Evolutionary conservation across 2,113 vertebrate species (phyloP), one percentile per base, ranked within the genome.

Genomic region (Ciconia stormi): DNA sequence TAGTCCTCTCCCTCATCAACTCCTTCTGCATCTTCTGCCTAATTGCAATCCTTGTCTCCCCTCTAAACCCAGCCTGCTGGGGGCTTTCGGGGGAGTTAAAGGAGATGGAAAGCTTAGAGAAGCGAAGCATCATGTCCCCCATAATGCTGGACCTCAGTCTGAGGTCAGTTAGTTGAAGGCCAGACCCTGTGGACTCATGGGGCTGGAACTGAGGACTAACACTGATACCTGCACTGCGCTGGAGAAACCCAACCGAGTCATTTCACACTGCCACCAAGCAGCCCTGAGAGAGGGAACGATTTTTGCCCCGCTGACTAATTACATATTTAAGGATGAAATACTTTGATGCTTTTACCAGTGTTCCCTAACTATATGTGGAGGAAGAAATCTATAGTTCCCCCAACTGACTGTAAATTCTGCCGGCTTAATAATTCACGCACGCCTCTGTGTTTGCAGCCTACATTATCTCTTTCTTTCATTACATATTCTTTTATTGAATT

Each of bases 311-410:
- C 77, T 13, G 44, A 94, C 92, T 95, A 92, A 92, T 90, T 78
- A 58, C 49, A 47, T 91, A 78, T 94, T 98, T 95, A 96, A 97
- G 93, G 91, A 94, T 94, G 53, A 97, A 98, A 95, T 77, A 91
- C 91, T 97, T 66, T 65, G 77, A 66, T 82, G 71, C 95, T 97
- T 97, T 93, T 59, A 85, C 63, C 80, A 77, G 66, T 47, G 36
- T 87, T 76, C 40, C 85, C 62, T 79, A 88, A 90, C 56, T 95
- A 17, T 79, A 58, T 42, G 44, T 52, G 36, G 65, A 94, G 8
- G 65, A 95, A 78, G 83, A 65, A 76, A 96, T 96, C 94, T 72
- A 38, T 81, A 50, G 91, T 95, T 93, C 86, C 91, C 79, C 78
- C 91, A 89, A 59, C 50, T 81, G 96, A 92, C 63, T 82, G 93